phyloP scores from a whole-genome alignment of 2,113 vertebrate species.

The Chloebia gouldiae region DNA sequence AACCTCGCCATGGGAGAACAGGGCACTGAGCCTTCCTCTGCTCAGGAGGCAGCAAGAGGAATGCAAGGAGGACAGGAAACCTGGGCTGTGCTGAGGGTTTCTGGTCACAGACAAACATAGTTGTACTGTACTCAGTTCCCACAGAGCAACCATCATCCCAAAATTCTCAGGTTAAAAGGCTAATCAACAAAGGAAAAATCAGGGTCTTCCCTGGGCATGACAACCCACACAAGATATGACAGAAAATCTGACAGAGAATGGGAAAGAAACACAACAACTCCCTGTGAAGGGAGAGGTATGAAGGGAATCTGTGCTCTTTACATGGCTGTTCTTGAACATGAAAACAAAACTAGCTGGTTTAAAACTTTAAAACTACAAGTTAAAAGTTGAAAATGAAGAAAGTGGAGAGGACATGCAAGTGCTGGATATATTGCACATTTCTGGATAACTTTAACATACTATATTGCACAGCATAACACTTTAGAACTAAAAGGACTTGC shows the following conservation, averaged over 20 bases:
- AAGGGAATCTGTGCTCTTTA: background rate
- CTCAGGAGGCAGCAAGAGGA: background rate
- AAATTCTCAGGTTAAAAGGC: background rate
- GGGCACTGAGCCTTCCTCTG: background rate
- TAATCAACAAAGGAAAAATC: background rate
- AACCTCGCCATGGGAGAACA: rapidly evolving
- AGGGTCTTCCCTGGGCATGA: background rate
- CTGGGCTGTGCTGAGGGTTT: background rate
- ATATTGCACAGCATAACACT: background rate
- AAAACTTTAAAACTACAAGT: background rate
- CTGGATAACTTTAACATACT: background rate
- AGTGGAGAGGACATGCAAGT: background rate
- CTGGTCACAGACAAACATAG: background rate
- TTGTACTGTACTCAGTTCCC: background rate
- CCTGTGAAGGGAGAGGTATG: background rate
- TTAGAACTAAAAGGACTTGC: background rate
- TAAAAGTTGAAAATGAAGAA: background rate
- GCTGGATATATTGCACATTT: background rate
- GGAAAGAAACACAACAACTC: background rate
- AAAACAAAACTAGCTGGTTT: background rate
- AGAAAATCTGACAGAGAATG: background rate
- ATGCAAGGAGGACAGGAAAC: background rate
- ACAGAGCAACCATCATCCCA: background rate
- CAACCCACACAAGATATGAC: rapidly evolving
- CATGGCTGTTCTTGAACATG: background rate